These are phyloP conservation scores for Drosophila rufa DNA, from an alignment of 1,140 invertebrate species.

Conservation along the genomic window DNA sequence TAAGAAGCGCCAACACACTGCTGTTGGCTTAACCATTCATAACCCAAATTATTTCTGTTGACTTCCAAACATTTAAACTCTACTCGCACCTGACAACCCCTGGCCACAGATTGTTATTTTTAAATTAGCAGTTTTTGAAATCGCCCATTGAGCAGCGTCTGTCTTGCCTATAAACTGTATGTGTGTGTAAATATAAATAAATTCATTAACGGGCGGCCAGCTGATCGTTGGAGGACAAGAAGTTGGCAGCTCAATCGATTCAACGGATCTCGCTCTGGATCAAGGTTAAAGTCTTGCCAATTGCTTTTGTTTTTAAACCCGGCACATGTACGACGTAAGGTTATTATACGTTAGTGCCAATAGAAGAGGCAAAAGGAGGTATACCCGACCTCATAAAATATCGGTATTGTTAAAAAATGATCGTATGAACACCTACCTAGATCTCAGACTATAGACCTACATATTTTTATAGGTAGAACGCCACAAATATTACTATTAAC, in stretches of 20 bases:
- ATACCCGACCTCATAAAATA: not conserved
- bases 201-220: slow-evolving; percentile 73
- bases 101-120: slow-evolving; percentile 54
- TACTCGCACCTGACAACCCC: slow-evolving; percentile 43
- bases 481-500: too few relatives aligned
- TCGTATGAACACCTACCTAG: too few relatives aligned
- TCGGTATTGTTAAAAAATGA: too few relatives aligned
- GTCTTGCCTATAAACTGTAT: slow-evolving; percentile 30
- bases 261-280: slow-evolving; percentile 37
- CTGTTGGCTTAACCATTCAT: not conserved
- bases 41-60: not conserved
- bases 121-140: slow-evolving; percentile 58
- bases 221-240: slow-evolving; percentile 61
- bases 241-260: slow-evolving; percentile 40
- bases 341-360: not conserved
- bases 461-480: too few relatives aligned
- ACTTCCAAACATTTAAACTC: not conserved
- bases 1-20: too few relatives aligned
- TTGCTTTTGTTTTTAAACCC: not conserved
- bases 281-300: slow-evolving; percentile 51
- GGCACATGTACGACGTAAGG: not conserved
- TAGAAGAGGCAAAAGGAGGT: not conserved
- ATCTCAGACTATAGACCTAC: too few relatives aligned
- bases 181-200: slow-evolving; percentile 74
- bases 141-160: slow-evolving; percentile 30